A percentile compares a stretch with the other conserved stretches of the same genome.
These are phyloP conservation scores for Encarsia formosa DNA, from an alignment of 2,888 invertebrate species.

Conservation along the genomic window DNA sequence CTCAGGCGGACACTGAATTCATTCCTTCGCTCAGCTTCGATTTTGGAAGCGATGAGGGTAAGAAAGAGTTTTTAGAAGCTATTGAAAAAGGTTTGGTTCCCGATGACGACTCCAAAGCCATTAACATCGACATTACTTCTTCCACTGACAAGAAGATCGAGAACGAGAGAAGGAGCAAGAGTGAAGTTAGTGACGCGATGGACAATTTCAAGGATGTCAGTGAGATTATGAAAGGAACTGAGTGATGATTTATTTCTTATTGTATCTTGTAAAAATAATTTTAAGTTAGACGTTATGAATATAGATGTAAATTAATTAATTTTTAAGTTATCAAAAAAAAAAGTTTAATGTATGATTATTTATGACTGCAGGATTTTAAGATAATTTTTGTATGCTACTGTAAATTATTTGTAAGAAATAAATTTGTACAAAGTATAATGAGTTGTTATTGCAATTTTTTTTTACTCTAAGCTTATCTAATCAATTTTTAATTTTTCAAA, in stretches of 20 bases:
- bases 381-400: constrained; percentile 3
- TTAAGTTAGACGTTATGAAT: no score
- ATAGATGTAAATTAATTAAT: no score
- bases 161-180: background rate
- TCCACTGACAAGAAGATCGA: background rate
- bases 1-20: constrained; percentile 47
- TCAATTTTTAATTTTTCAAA: no score
- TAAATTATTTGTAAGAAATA: constrained; percentile 6
- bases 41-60: constrained; percentile 43
- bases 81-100: constrained; percentile 42
- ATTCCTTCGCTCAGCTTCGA: constrained; percentile 48
- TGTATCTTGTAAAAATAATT: constrained; percentile 10
- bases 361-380: no score
- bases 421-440: no score
- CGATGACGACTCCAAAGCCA: background rate
- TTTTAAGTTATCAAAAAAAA: no score
- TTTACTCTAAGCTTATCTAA: no score
- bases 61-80: constrained; percentile 45
- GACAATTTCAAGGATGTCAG: constrained; percentile 17
- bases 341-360: no score
- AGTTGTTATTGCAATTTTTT: no score
- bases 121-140: background rate
- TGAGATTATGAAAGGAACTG: constrained; percentile 11
- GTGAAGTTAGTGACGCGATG: constrained; percentile 7
- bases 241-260: constrained; percentile 2